These are phyloP conservation scores for Siphamia tubifer DNA, from an alignment of 2,113 vertebrate genomes.

Conservation along the genomic window DNA sequence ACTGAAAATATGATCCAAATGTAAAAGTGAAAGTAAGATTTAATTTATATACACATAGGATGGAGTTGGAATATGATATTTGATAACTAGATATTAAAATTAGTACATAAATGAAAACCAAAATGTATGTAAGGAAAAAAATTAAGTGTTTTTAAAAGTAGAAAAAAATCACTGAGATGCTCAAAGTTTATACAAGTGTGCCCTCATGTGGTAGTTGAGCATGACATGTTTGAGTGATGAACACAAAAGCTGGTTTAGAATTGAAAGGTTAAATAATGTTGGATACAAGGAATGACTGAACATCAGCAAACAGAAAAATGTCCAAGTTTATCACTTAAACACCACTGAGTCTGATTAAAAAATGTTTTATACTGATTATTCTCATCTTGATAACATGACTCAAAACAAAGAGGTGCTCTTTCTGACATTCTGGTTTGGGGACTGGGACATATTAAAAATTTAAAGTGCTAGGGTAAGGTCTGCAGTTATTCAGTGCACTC, in stretches of 20 bases:
- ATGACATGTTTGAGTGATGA: neutral
- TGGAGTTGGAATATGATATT: no score
- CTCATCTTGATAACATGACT: neutral
- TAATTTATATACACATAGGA: no score
- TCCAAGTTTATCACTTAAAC: neutral
- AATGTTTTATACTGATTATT: no score
- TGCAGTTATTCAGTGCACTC: neutral
- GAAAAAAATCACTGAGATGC: neutral
- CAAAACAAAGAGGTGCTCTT: neutral
- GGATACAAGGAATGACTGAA: no score
- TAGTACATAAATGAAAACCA: no score
- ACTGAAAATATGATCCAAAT: no score
- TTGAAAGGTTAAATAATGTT: no score
- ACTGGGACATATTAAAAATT: neutral
- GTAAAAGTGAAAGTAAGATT: no score
- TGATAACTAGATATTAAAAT: no score
- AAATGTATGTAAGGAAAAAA: no score
- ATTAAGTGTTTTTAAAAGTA: neutral
- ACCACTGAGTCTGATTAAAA: no score
- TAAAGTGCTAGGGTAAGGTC: neutral
- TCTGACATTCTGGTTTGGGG: neutral
- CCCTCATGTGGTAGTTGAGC: conserved; percentile 40
- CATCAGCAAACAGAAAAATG: no score
- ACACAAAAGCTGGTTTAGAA: neutral
- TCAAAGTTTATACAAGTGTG: conserved; percentile 2